Evolutionary conservation across 2,888 invertebrate species (phyloP), one percentile per base, ranked within the genome.

Genomic region (Agapetus fuscipes): DNA sequence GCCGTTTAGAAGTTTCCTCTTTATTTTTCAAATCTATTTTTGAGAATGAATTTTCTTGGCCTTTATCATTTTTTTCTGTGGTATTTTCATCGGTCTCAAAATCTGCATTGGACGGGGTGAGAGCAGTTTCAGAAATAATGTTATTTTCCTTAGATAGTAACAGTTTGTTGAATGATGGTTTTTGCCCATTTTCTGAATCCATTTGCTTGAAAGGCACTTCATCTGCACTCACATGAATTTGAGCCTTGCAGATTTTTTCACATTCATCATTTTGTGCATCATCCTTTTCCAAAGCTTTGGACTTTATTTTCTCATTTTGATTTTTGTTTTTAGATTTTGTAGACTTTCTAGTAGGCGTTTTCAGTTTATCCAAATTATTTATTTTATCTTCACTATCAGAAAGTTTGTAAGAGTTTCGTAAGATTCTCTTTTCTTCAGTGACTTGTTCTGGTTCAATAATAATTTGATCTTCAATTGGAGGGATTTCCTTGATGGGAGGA

Each of bases 81-180:
- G 7, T 32, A 29, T 37, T 48, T 30, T 14, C 36, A 26, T 39
- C 43, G n/a, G 35, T 30, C 6, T 43, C 36, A 17, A 37, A 43
- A 13, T 47, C 47, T 16, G 37, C 37, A 33, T 48, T 48, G 12
- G 47, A 40, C 2, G 47, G 47, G 9, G 47, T 48, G 3, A 48
- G n/a, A n/a, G 47, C 47, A 9, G 39, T 42, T 40, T 48, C 47
- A 20, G 46, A 46, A 16, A 46, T 29, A 30, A 34, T 40, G 26
- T 43, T 46, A 16, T 35, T 37, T 24, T 43, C 43, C 14, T 36
- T 36, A n/a, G n/a, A n/a, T 28, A 42, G 12, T 25, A 42, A 40
- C 12, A 41, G 33, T 31, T 39, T 39, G 17, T 39, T 36, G 20
- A 39, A 41, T 3, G 36, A 41, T 17, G 35, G 34, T 34, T 35